Conservation (phyloP, 2,113 vertebrate genomes). For the Rhineura floridana region DNA sequence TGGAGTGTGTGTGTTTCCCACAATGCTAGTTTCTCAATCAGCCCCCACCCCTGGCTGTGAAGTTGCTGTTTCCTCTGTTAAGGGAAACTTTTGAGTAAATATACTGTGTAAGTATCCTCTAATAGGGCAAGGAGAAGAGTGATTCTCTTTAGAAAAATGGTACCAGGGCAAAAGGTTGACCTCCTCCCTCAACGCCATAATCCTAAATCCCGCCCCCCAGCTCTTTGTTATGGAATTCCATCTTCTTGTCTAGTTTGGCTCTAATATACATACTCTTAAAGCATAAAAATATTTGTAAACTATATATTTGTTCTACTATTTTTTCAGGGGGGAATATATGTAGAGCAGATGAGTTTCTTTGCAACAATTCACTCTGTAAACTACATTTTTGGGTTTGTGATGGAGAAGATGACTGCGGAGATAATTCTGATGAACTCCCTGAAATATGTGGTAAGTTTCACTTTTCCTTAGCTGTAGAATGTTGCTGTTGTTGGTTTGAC, state of each 20-base stretch:
- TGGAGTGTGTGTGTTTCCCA: too few relatives aligned
- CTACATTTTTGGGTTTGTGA: constrained; percentile 95
- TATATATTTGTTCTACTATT: background rate
- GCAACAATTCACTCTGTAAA: constrained; percentile 98
- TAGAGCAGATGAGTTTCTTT: constrained; percentile 92
- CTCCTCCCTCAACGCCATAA: background rate
- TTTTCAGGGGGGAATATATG: constrained; percentile 85
- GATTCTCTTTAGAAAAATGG: too few relatives aligned
- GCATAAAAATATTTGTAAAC: background rate
- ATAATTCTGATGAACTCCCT: constrained; percentile 93
- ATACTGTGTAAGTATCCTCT: background rate
- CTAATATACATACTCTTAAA: background rate
- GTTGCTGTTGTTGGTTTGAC: background rate
- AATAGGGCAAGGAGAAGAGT: too few relatives aligned
- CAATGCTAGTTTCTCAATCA: background rate
- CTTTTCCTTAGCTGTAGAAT: background rate
- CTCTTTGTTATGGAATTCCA: background rate
- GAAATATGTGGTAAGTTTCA: constrained; percentile 90
- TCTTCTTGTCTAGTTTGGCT: background rate
- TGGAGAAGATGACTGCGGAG: constrained; percentile 97
- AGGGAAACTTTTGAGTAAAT: background rate
- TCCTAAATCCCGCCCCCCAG: background rate
- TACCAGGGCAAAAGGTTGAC: background rate
- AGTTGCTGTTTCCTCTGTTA: background rate
- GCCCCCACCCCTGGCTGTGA: too few relatives aligned